Percentiles rank a stretch among this genome's conserved stretches.
phyloP scores from a whole-genome alignment of 2,888 invertebrate genomes.

The Alviniconcha strummeri region DNA sequence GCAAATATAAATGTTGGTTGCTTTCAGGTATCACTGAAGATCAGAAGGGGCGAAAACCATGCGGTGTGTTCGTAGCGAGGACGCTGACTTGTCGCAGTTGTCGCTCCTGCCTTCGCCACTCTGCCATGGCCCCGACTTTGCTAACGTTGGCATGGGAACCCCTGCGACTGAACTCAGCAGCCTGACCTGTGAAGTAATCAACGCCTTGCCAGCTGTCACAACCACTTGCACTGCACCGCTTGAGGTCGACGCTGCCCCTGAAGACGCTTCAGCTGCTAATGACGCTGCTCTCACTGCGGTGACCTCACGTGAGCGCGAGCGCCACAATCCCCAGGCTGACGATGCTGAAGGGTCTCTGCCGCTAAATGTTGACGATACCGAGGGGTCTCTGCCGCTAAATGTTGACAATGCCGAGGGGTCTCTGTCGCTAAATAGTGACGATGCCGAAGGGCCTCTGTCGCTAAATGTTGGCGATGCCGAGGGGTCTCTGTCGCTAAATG shows the following conservation, averaged over 20 bases:
- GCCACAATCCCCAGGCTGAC: too few relatives aligned
- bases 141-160: conserved; percentile 3
- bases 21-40: background rate
- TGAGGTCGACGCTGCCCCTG: background rate
- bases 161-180: background rate
- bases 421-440: too few relatives aligned
- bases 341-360: too few relatives aligned
- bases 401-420: too few relatives aligned
- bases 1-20: too few relatives aligned
- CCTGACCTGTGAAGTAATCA: background rate
- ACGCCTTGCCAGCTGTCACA: background rate
- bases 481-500: background rate
- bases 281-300: background rate
- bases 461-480: background rate
- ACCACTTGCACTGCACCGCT: too few relatives aligned
- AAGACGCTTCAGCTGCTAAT: background rate
- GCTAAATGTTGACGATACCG: too few relatives aligned
- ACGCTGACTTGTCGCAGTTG: conserved; percentile 1
- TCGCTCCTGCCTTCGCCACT: background rate
- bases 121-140: too few relatives aligned
- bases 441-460: background rate
- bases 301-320: background rate
- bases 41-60: background rate
- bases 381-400: too few relatives aligned
- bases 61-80: conserved; percentile 11